A percentile compares a stretch with the other conserved stretches of the same genome.
Conservation (phyloP, 2,797 vertebrate genomes). For the Crenuchus spilurus region DNA sequence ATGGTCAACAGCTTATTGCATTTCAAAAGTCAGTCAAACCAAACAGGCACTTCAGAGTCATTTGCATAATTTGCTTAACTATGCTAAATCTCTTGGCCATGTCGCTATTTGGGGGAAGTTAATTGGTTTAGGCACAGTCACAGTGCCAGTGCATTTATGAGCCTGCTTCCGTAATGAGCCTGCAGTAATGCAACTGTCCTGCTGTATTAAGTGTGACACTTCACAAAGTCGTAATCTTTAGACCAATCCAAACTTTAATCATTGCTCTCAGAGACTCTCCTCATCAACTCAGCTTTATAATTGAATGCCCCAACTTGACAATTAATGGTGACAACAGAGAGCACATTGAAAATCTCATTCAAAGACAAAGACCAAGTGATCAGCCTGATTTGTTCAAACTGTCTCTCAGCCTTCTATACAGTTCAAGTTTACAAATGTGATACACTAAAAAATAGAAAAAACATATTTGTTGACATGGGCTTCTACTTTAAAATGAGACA, state of each 20-base stretch:
- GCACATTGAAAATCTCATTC: neutral
- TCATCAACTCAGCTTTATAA: slow-evolving; percentile 17
- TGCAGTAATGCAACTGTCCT: slow-evolving; percentile 41
- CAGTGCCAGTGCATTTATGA: slow-evolving; percentile 37
- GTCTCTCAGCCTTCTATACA: neutral
- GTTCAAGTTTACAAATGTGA: neutral
- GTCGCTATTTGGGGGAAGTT: slow-evolving; percentile 37
- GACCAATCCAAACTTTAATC: slow-evolving; percentile 16
- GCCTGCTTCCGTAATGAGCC: slow-evolving; percentile 30
- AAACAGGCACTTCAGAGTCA: slow-evolving; percentile 35
- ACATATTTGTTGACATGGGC: neutral
- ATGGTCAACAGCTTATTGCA: slow-evolving; percentile 4
- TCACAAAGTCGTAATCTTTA: slow-evolving; percentile 42
- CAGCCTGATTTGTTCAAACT: neutral
- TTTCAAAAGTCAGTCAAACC: slow-evolving; percentile 28
- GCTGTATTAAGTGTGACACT: slow-evolving; percentile 46
- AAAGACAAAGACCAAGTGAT: neutral
- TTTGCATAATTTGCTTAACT: slow-evolving; percentile 52
- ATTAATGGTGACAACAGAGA: slow-evolving; percentile 12
- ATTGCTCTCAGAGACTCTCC: slow-evolving; percentile 15
- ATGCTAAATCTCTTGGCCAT: slow-evolving; percentile 38
- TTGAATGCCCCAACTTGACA: neutral
- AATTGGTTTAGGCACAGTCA: slow-evolving; percentile 47
- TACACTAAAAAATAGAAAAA: neutral
- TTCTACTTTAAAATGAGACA: neutral